Evolutionary conservation across 2,797 vertebrate genomes (phyloP), one percentile per base, ranked within the genome.

Genomic region (Antrozous pallidus): DNA sequence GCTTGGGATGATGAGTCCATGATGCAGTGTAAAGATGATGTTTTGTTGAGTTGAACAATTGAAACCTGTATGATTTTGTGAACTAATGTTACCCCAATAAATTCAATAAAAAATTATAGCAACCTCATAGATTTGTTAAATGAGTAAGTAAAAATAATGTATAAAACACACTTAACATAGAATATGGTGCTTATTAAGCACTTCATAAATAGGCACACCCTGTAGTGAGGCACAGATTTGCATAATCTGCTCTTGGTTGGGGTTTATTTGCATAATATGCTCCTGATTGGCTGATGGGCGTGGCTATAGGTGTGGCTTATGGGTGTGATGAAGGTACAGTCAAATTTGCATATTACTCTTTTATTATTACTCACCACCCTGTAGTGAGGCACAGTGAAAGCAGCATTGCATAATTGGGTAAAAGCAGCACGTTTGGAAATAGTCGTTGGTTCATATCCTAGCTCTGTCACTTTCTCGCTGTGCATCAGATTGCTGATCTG

Each of bases 71-170:
- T 65, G 31, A 65, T 18, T 65, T 33, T 65, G 63, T 65, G 16
- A 65, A 33, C 31, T n/a, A 65, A 65, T 33, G 16, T 65, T n/a
- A 65, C 16, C 63, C 61, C 63, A 65, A n/a, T 65, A 33, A n/a
- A 65, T 33, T 65, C 14, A 65, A 65, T 65, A 65, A n/a, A 65
- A 63, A n/a, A n/a, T 28, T 56, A 31, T 28, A 78, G 11, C 22
- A 69, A 69, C 11, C n/a, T 82, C 42, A 70, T 18, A 63, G 8
- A 12, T 42, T 78, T 90, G n/a, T 79, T 51, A 54, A n/a, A 36
- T 47, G 45, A 88, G 40, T 71, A 81, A 89, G 84, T 56, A 86
- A 86, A 88, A 88, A 79, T 77, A 75, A 85, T 28, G 9, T 47
- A 95, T 24, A 13, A 61, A 81, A 92, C 69, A 6, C 13, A 83